Conservation (phyloP, 1,140 invertebrate species). For the Neuroterus valhalla region DNA sequence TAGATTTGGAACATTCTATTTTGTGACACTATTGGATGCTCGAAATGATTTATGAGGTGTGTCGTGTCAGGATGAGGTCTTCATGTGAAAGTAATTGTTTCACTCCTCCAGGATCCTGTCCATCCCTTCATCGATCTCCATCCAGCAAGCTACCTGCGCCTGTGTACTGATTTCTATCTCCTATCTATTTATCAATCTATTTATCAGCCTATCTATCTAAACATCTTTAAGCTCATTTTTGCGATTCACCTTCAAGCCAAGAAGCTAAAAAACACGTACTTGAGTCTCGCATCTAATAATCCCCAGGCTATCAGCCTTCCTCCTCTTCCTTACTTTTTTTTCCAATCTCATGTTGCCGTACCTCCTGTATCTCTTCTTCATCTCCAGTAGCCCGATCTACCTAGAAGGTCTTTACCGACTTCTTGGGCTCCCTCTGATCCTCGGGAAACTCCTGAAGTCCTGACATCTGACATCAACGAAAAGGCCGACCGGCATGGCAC, state of each 20-base stretch:
- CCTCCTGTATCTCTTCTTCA: slow-evolving; percentile 27
- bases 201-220: slow-evolving; percentile 10
- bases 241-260: not conserved
- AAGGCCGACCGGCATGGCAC: slow-evolving; percentile 43
- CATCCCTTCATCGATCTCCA: slow-evolving; percentile 3
- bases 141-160: not conserved
- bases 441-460: slow-evolving; percentile 32
- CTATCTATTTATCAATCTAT: slow-evolving; percentile 16
- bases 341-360: slow-evolving; percentile 16
- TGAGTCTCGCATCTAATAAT: slow-evolving; percentile 2
- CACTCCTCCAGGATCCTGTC: not conserved
- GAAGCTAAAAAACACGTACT: slow-evolving; percentile 11
- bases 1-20: too few relatives aligned
- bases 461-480: slow-evolving; percentile 46
- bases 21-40: too few relatives aligned
- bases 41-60: not conserved
- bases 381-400: slow-evolving; percentile 16
- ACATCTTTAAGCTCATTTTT: slow-evolving; percentile 3
- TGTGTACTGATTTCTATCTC: slow-evolving; percentile 9
- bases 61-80: not conserved
- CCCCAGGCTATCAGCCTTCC: not conserved
- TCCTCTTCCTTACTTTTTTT: slow-evolving; percentile 23
- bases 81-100: slow-evolving; percentile 3
- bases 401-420: slow-evolving; percentile 9
- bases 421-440: not conserved